These are phyloP conservation scores for Megaceryle torquata DNA, from an alignment of 2,113 vertebrate genomes.

Conservation along the genomic window DNA sequence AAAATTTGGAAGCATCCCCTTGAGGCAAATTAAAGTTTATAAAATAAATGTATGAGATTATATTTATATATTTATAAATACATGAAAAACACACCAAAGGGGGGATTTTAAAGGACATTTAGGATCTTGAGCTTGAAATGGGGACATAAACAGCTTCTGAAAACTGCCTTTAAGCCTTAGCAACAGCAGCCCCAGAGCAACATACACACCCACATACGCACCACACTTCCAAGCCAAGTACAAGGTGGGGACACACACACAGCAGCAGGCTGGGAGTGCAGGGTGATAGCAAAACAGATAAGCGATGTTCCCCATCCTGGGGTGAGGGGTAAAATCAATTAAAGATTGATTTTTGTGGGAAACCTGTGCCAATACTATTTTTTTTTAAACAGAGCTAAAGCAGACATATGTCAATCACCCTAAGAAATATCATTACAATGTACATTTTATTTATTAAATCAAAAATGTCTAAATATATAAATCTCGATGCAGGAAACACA, in stretches of 20 bases:
- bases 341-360: not conserved
- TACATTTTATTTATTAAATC: not conserved
- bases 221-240: not conserved
- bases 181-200: not conserved
- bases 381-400: not conserved
- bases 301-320: not conserved
- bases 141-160: not conserved
- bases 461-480: not conserved
- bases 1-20: not conserved
- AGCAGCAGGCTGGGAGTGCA: not conserved
- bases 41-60: not conserved
- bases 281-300: not conserved
- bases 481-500: not conserved
- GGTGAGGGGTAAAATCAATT: not conserved
- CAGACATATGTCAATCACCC: not conserved
- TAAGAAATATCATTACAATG: not conserved
- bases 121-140: not conserved
- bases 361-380: not conserved
- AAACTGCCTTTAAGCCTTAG: not conserved
- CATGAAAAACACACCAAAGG: not conserved
- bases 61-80: no score
- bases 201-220: fast-evolving
- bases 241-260: not conserved
- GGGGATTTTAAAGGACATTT: not conserved
- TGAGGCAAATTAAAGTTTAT: not conserved